Evolutionary conservation across 1,140 invertebrate species (phyloP).

Genomic region (Aplysia californica): DNA sequence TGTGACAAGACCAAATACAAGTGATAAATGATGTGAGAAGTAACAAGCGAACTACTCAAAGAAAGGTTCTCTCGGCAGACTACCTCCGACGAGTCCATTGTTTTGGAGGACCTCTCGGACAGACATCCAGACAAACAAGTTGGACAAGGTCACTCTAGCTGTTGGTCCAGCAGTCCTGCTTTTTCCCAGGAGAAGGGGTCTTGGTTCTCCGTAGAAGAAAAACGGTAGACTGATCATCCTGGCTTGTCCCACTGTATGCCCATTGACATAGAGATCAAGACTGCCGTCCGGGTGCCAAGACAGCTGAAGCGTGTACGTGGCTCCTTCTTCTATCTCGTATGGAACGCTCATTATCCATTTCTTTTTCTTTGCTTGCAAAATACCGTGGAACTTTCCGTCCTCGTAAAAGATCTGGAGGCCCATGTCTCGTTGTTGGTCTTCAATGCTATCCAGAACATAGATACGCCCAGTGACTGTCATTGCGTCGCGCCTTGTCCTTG

Average conservation of each 20-base stretch:
- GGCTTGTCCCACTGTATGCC: neutral
- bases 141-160: neutral
- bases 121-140: neutral
- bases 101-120: neutral
- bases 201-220: neutral
- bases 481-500: neutral
- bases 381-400: neutral
- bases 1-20: no score
- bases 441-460: neutral
- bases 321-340: constrained; percentile 3
- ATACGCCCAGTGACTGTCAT: no score
- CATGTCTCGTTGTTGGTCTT: neutral
- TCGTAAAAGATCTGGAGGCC: neutral
- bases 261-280: neutral
- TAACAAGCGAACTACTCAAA: no score
- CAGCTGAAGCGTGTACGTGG: constrained; percentile 11
- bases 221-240: neutral
- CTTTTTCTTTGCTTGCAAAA: constrained; percentile 7
- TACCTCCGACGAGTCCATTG: no score
- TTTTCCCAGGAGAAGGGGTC: neutral
- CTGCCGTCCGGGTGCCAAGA: neutral
- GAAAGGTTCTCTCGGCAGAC: no score
- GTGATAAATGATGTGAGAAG: no score
- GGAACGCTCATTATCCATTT: constrained; percentile 21
- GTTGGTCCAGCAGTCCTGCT: neutral